These are phyloP conservation scores for Odontocerum albicorne DNA, from an alignment of 2,888 invertebrate species.

Conservation along the genomic window DNA sequence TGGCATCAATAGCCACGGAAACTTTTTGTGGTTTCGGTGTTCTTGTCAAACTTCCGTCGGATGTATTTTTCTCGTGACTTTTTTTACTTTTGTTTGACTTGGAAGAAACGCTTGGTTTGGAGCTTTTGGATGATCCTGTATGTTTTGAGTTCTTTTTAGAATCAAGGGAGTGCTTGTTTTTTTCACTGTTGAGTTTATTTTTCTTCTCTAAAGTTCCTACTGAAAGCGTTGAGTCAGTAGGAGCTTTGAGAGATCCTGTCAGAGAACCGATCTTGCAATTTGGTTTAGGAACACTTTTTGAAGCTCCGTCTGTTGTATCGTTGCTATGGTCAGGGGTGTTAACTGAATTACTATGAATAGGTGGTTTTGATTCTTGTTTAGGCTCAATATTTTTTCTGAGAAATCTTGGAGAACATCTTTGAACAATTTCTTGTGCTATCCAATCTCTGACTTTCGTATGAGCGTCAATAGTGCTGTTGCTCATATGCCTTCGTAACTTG, in stretches of 20 bases:
- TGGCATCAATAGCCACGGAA: constrained; percentile 78
- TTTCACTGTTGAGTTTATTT: constrained; percentile 10
- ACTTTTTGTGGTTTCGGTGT: constrained; percentile 63
- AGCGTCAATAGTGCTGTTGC: constrained; percentile 80
- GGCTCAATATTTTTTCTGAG: constrained; percentile 49
- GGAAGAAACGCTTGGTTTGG: constrained; percentile 47
- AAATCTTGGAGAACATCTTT: constrained; percentile 69
- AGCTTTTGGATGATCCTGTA: constrained; percentile 17
- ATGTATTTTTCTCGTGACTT: constrained; percentile 23
- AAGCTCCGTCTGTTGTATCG: constrained; percentile 10
- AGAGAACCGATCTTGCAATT: constrained; percentile 34
- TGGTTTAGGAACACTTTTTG: constrained; percentile 26
- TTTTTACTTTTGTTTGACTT: constrained; percentile 49
- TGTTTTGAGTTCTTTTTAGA: constrained; percentile 18
- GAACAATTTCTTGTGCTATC: constrained; percentile 79
- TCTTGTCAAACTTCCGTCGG: constrained; percentile 29
- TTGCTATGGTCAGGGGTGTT: constrained; percentile 13
- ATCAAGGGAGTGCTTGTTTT: constrained; percentile 7
- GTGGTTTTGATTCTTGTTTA: constrained; percentile 15
- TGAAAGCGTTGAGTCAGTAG: constrained; percentile 46
- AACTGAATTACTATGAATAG: constrained; percentile 14
- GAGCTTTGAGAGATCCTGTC: constrained; percentile 50
- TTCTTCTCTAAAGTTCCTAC: constrained; percentile 39
- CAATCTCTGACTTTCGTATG: constrained; percentile 85
- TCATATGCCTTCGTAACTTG: constrained; percentile 70